Conservation (phyloP, 2,113 vertebrate species). For the Rhinoderma darwinii region DNA sequence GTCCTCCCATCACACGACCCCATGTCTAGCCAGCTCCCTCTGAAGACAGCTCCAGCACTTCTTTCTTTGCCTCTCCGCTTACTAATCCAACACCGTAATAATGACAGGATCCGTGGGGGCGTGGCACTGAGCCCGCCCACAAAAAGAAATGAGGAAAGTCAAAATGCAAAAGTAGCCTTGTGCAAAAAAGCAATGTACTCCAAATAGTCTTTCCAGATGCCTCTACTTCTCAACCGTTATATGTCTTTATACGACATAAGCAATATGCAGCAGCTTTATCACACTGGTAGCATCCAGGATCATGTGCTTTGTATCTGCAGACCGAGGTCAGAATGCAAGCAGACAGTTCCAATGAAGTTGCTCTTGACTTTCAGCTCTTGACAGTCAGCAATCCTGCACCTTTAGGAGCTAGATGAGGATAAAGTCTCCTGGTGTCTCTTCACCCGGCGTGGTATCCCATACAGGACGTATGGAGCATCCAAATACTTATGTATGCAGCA, state of each 20-base stretch:
- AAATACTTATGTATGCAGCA: neutral
- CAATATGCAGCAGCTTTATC: neutral
- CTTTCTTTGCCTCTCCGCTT: conserved; percentile 26
- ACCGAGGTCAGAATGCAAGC: neutral
- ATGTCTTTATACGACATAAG: neutral
- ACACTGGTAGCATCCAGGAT: neutral
- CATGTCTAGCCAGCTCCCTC: conserved; percentile 66
- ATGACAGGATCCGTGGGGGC: conserved; percentile 59
- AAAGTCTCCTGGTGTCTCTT: neutral
- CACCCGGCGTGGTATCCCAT: neutral
- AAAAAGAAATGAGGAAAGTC: neutral
- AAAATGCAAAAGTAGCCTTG: neutral
- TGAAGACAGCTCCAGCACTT: conserved; percentile 31
- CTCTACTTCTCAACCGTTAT: neutral
- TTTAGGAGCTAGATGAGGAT: neutral
- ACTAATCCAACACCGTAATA: conserved; percentile 64
- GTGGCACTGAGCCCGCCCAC: conserved; percentile 51
- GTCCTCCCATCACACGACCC: conserved; percentile 67
- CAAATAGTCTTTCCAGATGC: neutral
- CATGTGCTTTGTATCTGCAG: neutral
- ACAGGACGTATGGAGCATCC: neutral
- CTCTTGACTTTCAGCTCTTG: neutral
- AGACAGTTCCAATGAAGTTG: neutral
- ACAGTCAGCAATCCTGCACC: neutral
- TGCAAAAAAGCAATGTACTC: conserved; percentile 7